A percentile compares a stretch with the other conserved stretches of the same genome.
Evolutionary conservation across 2,113 vertebrate genomes (phyloP).

Genomic region (Xiphophorus hellerii): DNA sequence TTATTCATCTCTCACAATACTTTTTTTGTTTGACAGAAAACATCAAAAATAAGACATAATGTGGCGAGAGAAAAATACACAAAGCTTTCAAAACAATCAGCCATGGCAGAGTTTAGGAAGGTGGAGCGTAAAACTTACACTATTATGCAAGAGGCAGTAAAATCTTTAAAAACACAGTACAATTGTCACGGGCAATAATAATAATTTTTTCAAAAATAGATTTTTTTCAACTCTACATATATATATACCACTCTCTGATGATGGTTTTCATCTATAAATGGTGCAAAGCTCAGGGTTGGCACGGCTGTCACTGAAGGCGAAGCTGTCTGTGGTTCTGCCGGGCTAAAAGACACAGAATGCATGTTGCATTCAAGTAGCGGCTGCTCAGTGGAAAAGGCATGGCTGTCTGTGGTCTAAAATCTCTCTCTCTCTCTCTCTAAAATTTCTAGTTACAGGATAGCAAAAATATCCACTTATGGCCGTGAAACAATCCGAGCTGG

Average conservation of each 20-base stretch:
- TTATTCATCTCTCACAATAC: conserved; percentile 62
- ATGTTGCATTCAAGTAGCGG: conserved; percentile 16
- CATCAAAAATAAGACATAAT: conserved; percentile 51
- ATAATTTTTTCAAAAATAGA: conserved; percentile 49
- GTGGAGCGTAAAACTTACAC: conserved; percentile 15
- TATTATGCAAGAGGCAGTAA: conserved; percentile 37
- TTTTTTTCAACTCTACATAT: neutral
- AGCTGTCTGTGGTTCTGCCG: conserved; percentile 19
- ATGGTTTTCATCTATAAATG: conserved; percentile 22
- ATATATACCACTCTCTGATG: conserved; percentile 22
- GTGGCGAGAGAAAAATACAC: conserved; percentile 37
- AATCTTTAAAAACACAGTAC: conserved; percentile 36
- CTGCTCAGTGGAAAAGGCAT: conserved; percentile 31
- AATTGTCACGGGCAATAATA: conserved; percentile 23
- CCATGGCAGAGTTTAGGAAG: conserved; percentile 11
- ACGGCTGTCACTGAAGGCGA: conserved; percentile 32
- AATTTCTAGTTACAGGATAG: conserved; percentile 45
- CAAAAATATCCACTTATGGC: conserved; percentile 62
- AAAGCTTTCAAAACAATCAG: conserved; percentile 36
- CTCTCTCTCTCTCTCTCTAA: conserved; percentile 36
- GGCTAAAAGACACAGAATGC: neutral
- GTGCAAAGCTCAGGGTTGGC: conserved; percentile 57
- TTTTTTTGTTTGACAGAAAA: conserved; percentile 57
- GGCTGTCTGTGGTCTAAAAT: conserved; percentile 17
- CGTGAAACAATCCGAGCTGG: conserved; percentile 46